Evolutionary conservation across 2,888 invertebrate species (phyloP), one percentile per base, ranked within the genome.

Genomic region (Chorisops tibialis): DNA sequence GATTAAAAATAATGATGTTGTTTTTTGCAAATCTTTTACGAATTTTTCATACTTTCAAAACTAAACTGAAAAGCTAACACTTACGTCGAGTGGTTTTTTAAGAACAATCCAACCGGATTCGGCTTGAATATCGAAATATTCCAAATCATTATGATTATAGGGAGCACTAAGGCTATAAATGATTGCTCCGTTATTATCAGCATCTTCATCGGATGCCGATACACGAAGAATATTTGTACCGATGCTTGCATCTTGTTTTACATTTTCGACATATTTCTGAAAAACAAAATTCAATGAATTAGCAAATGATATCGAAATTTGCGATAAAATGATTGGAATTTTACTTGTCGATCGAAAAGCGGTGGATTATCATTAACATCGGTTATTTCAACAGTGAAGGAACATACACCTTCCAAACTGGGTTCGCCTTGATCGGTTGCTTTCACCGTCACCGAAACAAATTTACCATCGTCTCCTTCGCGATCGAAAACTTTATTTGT

Each of bases 391-490:
- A 96, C 96, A 14, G 95, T 96, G 76, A 99, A 98, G 6, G 97
- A 97, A 79, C 99, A 99, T 68, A 97, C 96, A 22, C 97, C 96
- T 79, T 97, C 97, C 68, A 99, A 79, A 0, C 95, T 94, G 1
- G 97, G 96, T 76, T 94, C 94, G n/a, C 97, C 99, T 75, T 96
- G 93, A 84, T 99, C 99, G 0, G 96, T 96, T 4, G 97, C 99
- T 80, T 97, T 96, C 0, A 97, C 93, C 0, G 96, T 97, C 4
- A 96, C 94, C 0, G 94, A 94, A 5, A 96, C 96, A 78, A 95
- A 95, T 80, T 95, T 94, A 7, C 95, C 95, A 75, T 95, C 95
- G 70, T 97, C 96, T 0, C 95, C 95, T 80, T 97, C 97, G 65
- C 96, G 86, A 80, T 97, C 96, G 75, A 97, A 96, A 19, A 95